Evolutionary conservation across 2,113 vertebrate species (phyloP).

Genomic region (Cynopterus brachyotis): DNA sequence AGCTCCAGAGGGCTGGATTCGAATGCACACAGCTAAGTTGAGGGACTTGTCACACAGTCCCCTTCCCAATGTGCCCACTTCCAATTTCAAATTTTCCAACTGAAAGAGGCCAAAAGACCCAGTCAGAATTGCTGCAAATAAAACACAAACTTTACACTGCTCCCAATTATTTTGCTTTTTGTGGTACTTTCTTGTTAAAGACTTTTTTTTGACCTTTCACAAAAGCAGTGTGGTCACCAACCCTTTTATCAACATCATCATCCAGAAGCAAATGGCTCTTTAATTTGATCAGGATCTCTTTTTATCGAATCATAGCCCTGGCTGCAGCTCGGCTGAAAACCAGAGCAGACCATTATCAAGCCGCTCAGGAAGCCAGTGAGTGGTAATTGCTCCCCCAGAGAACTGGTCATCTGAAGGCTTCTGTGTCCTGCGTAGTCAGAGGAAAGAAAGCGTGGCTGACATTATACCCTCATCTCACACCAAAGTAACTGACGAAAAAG

Average conservation of each 20-base stretch:
- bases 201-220: constrained; percentile 56
- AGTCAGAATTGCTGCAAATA: neutral
- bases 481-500: neutral
- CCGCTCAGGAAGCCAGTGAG: constrained; percentile 91
- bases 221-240: constrained; percentile 70
- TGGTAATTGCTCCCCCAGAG: constrained; percentile 92
- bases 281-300: constrained; percentile 95
- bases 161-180: constrained; percentile 47
- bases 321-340: constrained; percentile 87
- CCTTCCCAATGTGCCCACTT: neutral
- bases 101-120: neutral
- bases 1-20: neutral
- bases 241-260: constrained; percentile 84
- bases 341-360: constrained; percentile 89
- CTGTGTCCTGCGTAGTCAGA: constrained; percentile 64
- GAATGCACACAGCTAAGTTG: neutral
- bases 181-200: constrained; percentile 43
- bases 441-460: neutral
- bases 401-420: constrained; percentile 78
- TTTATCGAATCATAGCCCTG: constrained; percentile 92
- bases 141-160: neutral
- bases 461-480: neutral
- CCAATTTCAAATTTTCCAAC: neutral
- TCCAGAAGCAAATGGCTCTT: constrained; percentile 92
- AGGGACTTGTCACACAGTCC: neutral